Base-by-base conservation (phyloP, 2,113 vertebrate genomes). In the Oreochromis spilurus region DNA sequence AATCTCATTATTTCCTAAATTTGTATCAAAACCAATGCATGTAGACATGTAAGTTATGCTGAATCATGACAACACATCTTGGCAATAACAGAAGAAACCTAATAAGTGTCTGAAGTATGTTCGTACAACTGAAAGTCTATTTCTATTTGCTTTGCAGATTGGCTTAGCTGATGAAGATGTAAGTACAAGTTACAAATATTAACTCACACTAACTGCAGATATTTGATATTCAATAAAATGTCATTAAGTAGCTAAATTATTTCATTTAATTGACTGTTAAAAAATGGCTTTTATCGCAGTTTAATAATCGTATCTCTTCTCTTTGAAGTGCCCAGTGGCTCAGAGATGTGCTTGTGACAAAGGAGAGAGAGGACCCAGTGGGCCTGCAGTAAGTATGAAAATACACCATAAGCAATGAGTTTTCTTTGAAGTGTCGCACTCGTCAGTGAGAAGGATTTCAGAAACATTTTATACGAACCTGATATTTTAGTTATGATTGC, bases 261-360 rank as follows among this genome's bases (percentile, higher is more conserved):
- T 67, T 21, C 1, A 38, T 67, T 38, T 65, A 21, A 38, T 65
- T 67, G 34, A 79, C 8, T 11, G 7, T 84, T 62, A 77, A 79
- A 38, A 36, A 26, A 52, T 75, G 77, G 58, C 57, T 54, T 60
- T 50, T 16, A 29, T 65, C 52, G 65, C 83, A 82, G 79, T 48
- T 84, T 31, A 80, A 67, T 29, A 90, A 87, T 17, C 6, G 10
- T 87, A 17, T 92, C 50, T 87, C 38, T 79, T 83, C 88, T 93
- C 57, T 86, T 94, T 93, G 9, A 95, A 98, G 98, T 99, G 98
- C 92, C 95, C 96, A 36, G 93, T 96, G 93, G 93, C 93, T 91
- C 90, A 96, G 52, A 94, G 79, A 85, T 99, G 98, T 89, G 90
- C 95, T 48, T 99, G 98, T 94, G 97, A 97, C 88, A 99, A 98